These are phyloP conservation scores for Callipepla californica DNA, from an alignment of 2,113 vertebrate genomes.

Conservation along the genomic window DNA sequence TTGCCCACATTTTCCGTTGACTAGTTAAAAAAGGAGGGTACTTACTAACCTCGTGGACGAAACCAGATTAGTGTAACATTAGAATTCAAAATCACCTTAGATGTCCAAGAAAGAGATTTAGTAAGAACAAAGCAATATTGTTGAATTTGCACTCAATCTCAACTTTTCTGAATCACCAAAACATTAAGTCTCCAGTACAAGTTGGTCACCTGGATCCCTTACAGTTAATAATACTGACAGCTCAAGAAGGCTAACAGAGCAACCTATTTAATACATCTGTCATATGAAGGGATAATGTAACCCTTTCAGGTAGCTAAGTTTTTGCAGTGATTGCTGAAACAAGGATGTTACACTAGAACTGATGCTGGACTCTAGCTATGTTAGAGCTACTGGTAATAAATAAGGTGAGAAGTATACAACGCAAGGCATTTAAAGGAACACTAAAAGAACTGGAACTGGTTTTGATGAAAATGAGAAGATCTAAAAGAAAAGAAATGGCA, in stretches of 20 bases:
- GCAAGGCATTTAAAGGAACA: background rate
- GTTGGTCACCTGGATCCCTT: background rate
- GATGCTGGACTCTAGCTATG: background rate
- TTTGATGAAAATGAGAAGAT: background rate
- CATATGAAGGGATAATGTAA: background rate
- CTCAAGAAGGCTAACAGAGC: background rate
- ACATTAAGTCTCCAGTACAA: background rate
- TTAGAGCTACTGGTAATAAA: background rate
- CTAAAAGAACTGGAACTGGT: background rate
- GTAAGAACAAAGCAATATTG: background rate
- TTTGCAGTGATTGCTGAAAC: background rate
- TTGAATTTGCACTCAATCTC: background rate
- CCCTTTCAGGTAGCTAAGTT: background rate
- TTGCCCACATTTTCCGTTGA: background rate
- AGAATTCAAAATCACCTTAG: background rate
- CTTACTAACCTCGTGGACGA: background rate
- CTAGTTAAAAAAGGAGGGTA: background rate
- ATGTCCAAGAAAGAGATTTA: background rate
- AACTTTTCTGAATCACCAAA: background rate
- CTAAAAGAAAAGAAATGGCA: background rate
- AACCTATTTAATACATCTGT: background rate
- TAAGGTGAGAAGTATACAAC: background rate
- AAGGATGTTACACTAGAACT: background rate
- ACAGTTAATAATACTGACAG: background rate
- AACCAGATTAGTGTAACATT: background rate